Evolutionary conservation across 2,113 vertebrate species (phyloP).

Genomic region (Pelvicachromis taeniatus): DNA sequence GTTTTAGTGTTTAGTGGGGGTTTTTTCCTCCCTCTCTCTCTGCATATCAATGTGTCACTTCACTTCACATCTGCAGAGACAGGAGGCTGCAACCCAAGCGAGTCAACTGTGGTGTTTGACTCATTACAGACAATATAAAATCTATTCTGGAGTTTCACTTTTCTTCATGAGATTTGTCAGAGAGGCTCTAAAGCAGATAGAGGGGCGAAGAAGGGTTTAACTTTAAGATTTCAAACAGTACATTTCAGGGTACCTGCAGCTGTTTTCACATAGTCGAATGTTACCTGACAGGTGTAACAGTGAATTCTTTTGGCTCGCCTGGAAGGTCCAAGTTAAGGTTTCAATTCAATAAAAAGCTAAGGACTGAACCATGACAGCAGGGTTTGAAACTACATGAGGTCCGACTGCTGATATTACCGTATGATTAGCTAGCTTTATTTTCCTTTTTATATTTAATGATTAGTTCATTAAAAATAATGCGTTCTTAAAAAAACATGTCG

Average conservation of each 20-base stretch:
- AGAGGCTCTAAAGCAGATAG: slow-evolving; percentile 11
- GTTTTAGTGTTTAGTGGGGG: slow-evolving; percentile 37
- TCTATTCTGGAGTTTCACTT: slow-evolving; percentile 64
- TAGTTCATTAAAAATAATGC: not conserved
- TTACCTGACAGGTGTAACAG: not conserved
- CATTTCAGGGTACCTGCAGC: not conserved
- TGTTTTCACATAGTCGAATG: not conserved
- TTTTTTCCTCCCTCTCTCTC: not conserved
- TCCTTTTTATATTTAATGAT: not conserved
- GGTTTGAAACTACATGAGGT: not conserved
- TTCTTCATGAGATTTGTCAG: not conserved
- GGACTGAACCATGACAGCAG: not conserved
- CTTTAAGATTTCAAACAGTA: not conserved
- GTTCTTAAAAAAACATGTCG: not conserved
- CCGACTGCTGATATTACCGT: not conserved
- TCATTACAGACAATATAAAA: slow-evolving; percentile 53
- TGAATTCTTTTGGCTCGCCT: not conserved
- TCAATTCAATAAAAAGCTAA: not conserved
- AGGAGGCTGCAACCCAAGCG: slow-evolving; percentile 68
- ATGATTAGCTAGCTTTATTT: not conserved
- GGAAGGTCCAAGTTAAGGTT: not conserved
- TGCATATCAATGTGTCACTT: slow-evolving; percentile 68
- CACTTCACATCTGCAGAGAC: slow-evolving; percentile 65
- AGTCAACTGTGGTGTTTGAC: slow-evolving; percentile 48
- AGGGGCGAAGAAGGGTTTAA: not conserved